Percentiles rank a stretch among this genome's conserved stretches.
phyloP scores from a whole-genome alignment of 1,140 invertebrate species.

The Drosophila lini region DNA sequence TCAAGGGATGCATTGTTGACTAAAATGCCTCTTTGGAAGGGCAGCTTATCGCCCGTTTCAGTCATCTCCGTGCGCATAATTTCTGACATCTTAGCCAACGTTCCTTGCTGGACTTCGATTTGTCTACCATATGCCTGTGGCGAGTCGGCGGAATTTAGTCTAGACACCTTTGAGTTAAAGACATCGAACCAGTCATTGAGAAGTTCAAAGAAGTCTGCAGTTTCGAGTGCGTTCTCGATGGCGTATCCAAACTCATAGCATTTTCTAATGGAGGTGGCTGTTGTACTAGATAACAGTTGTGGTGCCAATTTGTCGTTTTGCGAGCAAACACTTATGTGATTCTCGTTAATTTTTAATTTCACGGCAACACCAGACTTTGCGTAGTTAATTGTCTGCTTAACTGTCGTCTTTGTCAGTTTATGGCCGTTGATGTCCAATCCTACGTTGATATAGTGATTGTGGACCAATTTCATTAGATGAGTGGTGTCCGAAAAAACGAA shows the following conservation, averaged over 20 bases:
- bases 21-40: slow-evolving; percentile 16
- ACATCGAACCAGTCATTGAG: slow-evolving; percentile 26
- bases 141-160: slow-evolving; percentile 3
- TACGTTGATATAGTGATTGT: background rate
- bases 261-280: background rate
- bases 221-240: slow-evolving; percentile 25
- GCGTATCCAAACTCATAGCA: slow-evolving; percentile 1
- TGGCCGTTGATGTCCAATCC: slow-evolving; percentile 12
- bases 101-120: slow-evolving; percentile 8
- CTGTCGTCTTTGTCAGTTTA: slow-evolving; percentile 7
- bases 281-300: background rate
- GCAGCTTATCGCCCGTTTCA: slow-evolving; percentile 2
- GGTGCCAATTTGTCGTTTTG: background rate
- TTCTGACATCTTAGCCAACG: slow-evolving; percentile 17
- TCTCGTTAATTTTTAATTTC: slow-evolving; percentile 16
- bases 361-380: slow-evolving; percentile 13
- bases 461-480: background rate
- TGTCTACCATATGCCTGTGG: slow-evolving; percentile 16
- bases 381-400: slow-evolving; percentile 12
- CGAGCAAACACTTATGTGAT: background rate
- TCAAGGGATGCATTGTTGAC: slow-evolving; percentile 5
- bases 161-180: slow-evolving; percentile 28
- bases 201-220: slow-evolving; percentile 9
- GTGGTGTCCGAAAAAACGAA: slow-evolving; percentile 2
- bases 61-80: slow-evolving; percentile 10